Evolutionary conservation across 1,140 invertebrate species (phyloP).

Genomic region (Musca domestica): DNA sequence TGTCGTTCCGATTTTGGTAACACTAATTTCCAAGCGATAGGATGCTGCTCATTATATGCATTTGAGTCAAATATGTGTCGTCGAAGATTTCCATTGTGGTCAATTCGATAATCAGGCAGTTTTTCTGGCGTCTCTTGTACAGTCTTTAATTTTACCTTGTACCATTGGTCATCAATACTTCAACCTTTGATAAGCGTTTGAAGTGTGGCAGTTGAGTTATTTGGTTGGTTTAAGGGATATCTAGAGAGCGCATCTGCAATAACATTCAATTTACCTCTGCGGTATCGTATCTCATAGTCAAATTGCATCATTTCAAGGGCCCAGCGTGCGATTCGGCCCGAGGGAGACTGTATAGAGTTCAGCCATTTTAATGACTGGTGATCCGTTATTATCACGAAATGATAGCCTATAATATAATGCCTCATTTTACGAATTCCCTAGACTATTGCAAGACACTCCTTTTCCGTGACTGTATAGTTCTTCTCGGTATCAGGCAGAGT

Average conservation of each 20-base stretch:
- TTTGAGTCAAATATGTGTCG: not conserved
- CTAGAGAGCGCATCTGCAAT: slow-evolving; percentile 35
- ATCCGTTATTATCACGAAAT: too few species aligned
- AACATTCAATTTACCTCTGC: slow-evolving; percentile 31
- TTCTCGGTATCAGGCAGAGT: not conserved
- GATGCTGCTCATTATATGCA: not conserved
- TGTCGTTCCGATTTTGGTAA: not conserved
- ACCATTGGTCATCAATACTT: not conserved
- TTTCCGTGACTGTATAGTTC: not conserved
- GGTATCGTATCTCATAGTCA: slow-evolving; percentile 32
- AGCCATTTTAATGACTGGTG: slow-evolving; percentile 46
- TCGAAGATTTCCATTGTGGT: not conserved
- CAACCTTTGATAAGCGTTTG: not conserved
- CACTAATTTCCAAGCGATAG: not conserved
- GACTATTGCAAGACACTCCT: not conserved
- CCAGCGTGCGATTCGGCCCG: slow-evolving; percentile 31
- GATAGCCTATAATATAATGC: too few species aligned
- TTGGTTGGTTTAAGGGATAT: not conserved
- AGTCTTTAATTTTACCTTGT: not conserved
- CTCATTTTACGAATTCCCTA: too few species aligned
- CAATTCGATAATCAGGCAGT: not conserved
- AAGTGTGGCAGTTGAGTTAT: not conserved
- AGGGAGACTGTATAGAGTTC: slow-evolving; percentile 37
- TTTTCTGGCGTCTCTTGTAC: not conserved
- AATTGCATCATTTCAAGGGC: slow-evolving; percentile 29